phyloP scores from a whole-genome alignment of 2,888 invertebrate genomes.

The Panorpa germanica region DNA sequence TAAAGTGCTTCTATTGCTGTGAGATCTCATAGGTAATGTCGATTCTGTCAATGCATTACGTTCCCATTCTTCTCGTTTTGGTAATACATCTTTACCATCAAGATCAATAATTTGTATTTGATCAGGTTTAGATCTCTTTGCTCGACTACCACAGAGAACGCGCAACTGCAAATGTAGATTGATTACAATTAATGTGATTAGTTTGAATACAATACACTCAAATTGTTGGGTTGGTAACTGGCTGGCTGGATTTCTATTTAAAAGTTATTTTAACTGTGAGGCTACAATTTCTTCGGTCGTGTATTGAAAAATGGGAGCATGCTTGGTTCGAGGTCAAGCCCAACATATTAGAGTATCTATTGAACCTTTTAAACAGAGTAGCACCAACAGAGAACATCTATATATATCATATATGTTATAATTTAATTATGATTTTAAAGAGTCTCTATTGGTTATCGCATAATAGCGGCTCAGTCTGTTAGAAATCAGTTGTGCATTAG shows the following conservation, averaged over 20 bases:
- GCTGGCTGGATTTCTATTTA: not conserved
- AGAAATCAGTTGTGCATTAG: too few relatives aligned
- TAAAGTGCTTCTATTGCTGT: not conserved
- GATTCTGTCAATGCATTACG: constrained; percentile 62
- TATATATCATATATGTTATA: too few relatives aligned
- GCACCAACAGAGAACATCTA: too few relatives aligned
- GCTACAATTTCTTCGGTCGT: not conserved
- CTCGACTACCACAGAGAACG: constrained; percentile 46
- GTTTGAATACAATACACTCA: not conserved
- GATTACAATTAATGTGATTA: constrained; percentile 5
- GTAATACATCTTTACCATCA: constrained; percentile 59
- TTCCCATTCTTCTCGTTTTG: constrained; percentile 65
- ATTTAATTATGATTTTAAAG: too few relatives aligned
- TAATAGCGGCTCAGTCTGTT: too few relatives aligned
- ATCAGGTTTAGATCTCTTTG: constrained; percentile 37
- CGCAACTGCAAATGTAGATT: constrained; percentile 27
- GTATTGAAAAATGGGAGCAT: too few relatives aligned
- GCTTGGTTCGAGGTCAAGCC: too few relatives aligned
- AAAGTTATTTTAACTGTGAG: not conserved
- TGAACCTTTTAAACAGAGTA: too few relatives aligned
- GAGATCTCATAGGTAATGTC: constrained; percentile 24
- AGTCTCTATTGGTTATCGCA: too few relatives aligned
- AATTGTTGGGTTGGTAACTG: not conserved
- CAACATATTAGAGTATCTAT: too few relatives aligned
- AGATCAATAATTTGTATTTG: constrained; percentile 66